Evolutionary conservation across 2,888 invertebrate species (phyloP), one percentile per base, ranked within the genome.

Genomic region (Meteorus cinctellus): DNA sequence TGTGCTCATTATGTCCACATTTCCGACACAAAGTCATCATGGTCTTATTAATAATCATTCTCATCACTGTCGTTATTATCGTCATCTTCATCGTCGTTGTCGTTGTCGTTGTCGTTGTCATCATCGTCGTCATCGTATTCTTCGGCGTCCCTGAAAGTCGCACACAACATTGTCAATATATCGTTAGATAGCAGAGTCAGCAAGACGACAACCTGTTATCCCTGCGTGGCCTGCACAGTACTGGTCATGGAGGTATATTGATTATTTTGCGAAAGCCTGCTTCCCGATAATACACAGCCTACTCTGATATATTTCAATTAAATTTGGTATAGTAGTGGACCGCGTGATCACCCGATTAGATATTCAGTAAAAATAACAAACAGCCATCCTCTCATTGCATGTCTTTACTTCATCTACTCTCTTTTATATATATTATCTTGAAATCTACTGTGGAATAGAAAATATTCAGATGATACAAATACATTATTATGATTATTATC

Each of bases 131-230:
- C 55, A 14, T 60, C 70, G 14, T 36, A 36, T 24, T 70, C 70
- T 19, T 70, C 60, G 31, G 24, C 31, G 19, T 19, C 27, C 6
- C 12, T 36, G 69, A 24, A 24, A 24, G 24, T 24, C 24, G 24
- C 24, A 24, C 24, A 24, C 24, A 24, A 24, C 24, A 48, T 19
- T 34, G 34, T 55, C 51, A 31, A n/a, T 34, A 65, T 19, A 55
- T 36, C 16, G 31, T 29, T 55, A 27, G 14, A 70, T n/a, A 31
- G 19, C 31, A 51, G 16, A 60, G 12, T 45, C 60, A 60, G 29
- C 71, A 24, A 60, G 76, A 77, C 83, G 84, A 83, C 85, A 85
- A 84, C 85, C 85, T 86, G 85, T 84, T 86, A 85, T 82, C 51
- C 74, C 76, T 76, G 75, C 75, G 80, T 80, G 78, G 69, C 77